phyloP scores from a whole-genome alignment of 2,888 invertebrate genomes.

The Parasteatoda lunata region DNA sequence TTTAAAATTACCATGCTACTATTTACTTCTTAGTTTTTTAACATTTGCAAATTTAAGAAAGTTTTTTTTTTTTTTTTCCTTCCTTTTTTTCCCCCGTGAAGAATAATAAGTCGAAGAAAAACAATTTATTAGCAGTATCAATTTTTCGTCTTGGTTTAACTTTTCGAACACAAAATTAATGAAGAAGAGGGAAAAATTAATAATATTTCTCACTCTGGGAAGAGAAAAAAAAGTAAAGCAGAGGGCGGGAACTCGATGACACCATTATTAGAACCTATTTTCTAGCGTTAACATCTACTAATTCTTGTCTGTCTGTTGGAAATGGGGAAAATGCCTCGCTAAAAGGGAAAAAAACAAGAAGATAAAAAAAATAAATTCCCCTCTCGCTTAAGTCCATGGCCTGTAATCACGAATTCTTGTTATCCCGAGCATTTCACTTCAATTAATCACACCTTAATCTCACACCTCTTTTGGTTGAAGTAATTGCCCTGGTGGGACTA shows the following conservation, averaged over 20 bases:
- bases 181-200: background rate
- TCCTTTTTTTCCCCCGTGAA: background rate
- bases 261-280: slow-evolving; percentile 18
- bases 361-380: slow-evolving; percentile 16
- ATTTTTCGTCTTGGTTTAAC: no score
- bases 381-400: slow-evolving; percentile 8
- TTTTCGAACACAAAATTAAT: background rate
- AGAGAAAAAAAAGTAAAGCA: background rate
- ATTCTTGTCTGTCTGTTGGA: background rate
- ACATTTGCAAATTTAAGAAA: background rate
- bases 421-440: slow-evolving; percentile 60
- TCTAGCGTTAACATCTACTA: slow-evolving; percentile 5
- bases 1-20: no score
- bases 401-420: slow-evolving; percentile 62
- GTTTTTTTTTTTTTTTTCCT: background rate
- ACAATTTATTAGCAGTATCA: no score
- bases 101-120: background rate
- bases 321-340: background rate
- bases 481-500: slow-evolving; percentile 67
- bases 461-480: slow-evolving; percentile 63
- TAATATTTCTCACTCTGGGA: background rate
- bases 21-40: no score
- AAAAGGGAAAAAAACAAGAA: background rate
- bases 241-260: slow-evolving; percentile 6
- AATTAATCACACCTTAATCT: slow-evolving; percentile 67